phyloP scores from a whole-genome alignment of 2,113 vertebrate species.

The Anoura caudifer region DNA sequence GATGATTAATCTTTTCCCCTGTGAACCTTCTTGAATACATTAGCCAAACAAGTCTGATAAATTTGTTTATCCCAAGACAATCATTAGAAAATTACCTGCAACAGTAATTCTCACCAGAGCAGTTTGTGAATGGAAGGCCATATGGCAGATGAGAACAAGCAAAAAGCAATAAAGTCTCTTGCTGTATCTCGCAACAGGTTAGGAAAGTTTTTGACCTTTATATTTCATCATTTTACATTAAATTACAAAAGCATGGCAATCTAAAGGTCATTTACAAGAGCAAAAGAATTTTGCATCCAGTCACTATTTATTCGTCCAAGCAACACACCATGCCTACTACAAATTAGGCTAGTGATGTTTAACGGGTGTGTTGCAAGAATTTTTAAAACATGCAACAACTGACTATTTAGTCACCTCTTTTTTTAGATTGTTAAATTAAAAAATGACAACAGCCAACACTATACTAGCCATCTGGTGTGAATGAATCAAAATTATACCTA shows the following conservation, averaged over 20 bases:
- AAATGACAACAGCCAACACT: not conserved
- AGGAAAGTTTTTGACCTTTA: conserved; percentile 58
- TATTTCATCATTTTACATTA: conserved; percentile 45
- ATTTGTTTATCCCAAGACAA: conserved; percentile 91
- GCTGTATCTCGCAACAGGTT: conserved; percentile 72
- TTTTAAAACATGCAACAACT: not conserved
- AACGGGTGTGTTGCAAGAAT: not conserved
- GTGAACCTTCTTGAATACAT: conserved; percentile 88
- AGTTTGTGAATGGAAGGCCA: conserved; percentile 82
- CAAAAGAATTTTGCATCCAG: not conserved
- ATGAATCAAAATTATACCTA: not conserved
- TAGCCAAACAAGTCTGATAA: conserved; percentile 88
- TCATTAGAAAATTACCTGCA: conserved; percentile 92
- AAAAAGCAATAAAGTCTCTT: conserved; percentile 78
- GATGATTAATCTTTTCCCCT: conserved; percentile 91
- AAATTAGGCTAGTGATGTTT: not conserved
- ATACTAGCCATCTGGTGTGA: not conserved
- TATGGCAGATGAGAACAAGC: conserved; percentile 83
- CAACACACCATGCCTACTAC: not conserved
- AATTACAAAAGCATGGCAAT: conserved; percentile 41
- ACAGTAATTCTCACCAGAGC: conserved; percentile 86
- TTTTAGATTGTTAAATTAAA: not conserved
- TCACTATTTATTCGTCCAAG: not conserved
- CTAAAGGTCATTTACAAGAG: not conserved
- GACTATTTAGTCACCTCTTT: not conserved